Base-by-base conservation (phyloP, 1,140 invertebrate genomes). In the Patella vulgata region DNA sequence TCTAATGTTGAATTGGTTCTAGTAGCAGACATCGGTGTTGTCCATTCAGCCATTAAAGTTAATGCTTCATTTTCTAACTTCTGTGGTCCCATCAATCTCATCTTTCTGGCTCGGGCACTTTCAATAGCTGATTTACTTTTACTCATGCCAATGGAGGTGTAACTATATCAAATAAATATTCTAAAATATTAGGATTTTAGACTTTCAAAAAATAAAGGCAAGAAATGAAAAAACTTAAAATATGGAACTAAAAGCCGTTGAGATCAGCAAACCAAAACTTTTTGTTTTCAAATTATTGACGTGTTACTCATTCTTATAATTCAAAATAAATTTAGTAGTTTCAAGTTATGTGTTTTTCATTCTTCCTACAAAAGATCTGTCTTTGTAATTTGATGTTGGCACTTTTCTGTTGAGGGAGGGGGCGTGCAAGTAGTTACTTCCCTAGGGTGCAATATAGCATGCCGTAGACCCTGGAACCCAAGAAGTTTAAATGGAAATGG, bases 111-210 rank as follows among this genome's bases (percentile, higher is more conserved):
- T 31, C 67, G 33, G 0, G 73, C 71, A n/a, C 65, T 66, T 46
- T 79, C 75, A 54, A 77, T 69, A 1, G 75, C 77, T 28, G 75
- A 74, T 48, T 76, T 80, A 8, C 73, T 70, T 56, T 78, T 77
- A 3, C 25, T 39, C 9, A 68, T 53, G 19, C 74, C 71, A 59
- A 62, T 56, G 0, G 66, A 44, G 11, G 68, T 55, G 52, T 66
- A 76, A 31, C 74, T 76, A 43, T 9, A 63, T 53, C 0, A 51
- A 58, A 33, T 2, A 44, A 28, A 43, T 2, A 59, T 55, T 28
- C 0, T 17, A 19, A 27, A 19, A 23, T 48, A 48, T 23, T 23
- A 19, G 27, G 17, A 5, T 9, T 8, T 19, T 48, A 23, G 9
- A 23, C n/a, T 23, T 17, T 25, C 17, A 48, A 8, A 5, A 5